Evolutionary conservation across 2,797 vertebrate species (phyloP).

Genomic region (Cephalopachus bancanus): DNA sequence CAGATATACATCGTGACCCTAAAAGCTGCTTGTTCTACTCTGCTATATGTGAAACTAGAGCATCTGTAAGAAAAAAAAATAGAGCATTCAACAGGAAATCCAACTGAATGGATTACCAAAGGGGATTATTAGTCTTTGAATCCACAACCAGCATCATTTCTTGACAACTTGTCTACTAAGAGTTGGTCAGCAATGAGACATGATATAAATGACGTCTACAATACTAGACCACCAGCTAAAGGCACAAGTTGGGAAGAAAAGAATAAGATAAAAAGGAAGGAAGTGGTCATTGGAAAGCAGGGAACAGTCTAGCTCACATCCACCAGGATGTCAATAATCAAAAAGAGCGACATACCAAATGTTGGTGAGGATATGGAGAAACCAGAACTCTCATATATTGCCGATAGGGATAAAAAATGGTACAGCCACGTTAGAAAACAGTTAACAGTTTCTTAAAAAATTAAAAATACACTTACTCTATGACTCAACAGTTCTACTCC

Average conservation of each 20-base stretch:
- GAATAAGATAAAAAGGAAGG: neutral
- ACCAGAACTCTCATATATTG: neutral
- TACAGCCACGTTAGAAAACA: slow-evolving; percentile 7
- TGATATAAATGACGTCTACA: neutral
- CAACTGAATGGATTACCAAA: neutral
- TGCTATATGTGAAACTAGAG: neutral
- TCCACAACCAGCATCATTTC: neutral
- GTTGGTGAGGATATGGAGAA: neutral
- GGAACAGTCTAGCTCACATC: neutral
- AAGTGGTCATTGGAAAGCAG: neutral
- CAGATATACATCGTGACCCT: neutral
- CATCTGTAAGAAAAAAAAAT: slow-evolving; percentile 27
- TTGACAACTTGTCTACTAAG: slow-evolving; percentile 22
- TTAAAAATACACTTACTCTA: neutral
- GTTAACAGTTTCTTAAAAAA: neutral
- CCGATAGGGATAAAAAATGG: neutral
- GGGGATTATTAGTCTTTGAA: slow-evolving; percentile 47
- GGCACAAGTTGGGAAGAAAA: neutral
- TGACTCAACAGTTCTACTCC: neutral
- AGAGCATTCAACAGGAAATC: neutral
- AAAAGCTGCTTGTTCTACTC: slow-evolving; percentile 1
- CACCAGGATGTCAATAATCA: neutral
- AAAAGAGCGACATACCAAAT: neutral
- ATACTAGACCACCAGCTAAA: neutral
- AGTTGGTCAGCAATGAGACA: slow-evolving; percentile 5